These are phyloP conservation scores for Saiga tatarica DNA, from an alignment of 2,113 vertebrate species.

Conservation along the genomic window DNA sequence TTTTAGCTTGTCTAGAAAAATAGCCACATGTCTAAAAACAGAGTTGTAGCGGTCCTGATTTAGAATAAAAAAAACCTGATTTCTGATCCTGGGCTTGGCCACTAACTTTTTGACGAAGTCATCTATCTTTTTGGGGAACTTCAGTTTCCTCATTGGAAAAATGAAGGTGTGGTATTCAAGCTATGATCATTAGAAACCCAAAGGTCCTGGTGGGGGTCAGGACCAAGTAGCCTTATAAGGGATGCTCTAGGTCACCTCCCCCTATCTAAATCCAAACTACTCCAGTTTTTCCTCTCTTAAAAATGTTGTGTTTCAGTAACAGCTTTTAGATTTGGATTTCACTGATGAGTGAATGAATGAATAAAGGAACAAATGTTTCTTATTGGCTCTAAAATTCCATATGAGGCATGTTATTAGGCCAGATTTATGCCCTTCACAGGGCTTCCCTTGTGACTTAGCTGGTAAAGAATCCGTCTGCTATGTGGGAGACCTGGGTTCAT, in stretches of 20 bases:
- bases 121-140: neutral
- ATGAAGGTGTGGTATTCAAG: neutral
- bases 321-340: neutral
- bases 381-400: neutral
- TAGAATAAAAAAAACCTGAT: neutral
- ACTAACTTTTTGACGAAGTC: neutral
- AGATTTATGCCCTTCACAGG: neutral
- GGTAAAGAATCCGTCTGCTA: neutral
- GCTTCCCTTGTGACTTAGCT: neutral
- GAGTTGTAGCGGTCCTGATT: neutral
- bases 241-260: neutral
- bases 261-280: neutral
- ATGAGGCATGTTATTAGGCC: neutral
- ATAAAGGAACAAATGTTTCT: neutral
- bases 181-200: neutral
- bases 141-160: neutral
- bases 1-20: neutral
- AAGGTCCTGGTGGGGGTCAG: neutral
- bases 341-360: neutral
- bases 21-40: neutral
- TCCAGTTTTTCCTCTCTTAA: neutral
- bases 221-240: neutral
- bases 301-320: neutral
- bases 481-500: neutral
- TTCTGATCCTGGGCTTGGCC: neutral